Percentiles rank a stretch among this genome's conserved stretches.
Evolutionary conservation across 2,113 vertebrate species (phyloP).

Genomic region (Phaethon lepturus): DNA sequence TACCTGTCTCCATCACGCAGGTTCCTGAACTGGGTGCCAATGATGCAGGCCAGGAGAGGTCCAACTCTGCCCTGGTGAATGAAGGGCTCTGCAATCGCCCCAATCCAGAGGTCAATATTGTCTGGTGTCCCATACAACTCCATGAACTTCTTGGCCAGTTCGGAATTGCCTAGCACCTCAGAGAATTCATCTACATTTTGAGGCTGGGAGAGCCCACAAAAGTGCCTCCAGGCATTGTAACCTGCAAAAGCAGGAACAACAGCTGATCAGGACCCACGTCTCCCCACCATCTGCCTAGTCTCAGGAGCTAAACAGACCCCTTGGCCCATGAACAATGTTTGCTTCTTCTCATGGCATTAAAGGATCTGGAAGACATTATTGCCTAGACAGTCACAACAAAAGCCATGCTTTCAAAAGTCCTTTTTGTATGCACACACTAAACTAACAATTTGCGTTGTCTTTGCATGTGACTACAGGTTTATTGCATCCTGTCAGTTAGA

Average conservation of each 20-base stretch:
- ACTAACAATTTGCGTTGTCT: background rate
- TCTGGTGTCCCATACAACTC: slow-evolving; percentile 80
- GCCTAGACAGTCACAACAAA: background rate
- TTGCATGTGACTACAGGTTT: background rate
- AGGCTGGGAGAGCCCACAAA: slow-evolving; percentile 86
- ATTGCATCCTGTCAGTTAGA: rapidly evolving
- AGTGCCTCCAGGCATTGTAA: slow-evolving; percentile 39
- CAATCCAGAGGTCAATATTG: slow-evolving; percentile 91
- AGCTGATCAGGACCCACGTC: background rate
- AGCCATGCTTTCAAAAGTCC: background rate
- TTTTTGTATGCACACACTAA: background rate
- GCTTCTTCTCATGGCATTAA: background rate
- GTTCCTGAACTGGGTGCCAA: slow-evolving; percentile 86
- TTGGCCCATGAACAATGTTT: background rate
- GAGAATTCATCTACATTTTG: slow-evolving; percentile 76
- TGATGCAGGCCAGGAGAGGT: slow-evolving; percentile 87
- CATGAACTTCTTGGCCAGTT: slow-evolving; percentile 83
- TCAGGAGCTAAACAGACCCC: background rate
- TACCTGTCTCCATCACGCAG: slow-evolving; percentile 83
- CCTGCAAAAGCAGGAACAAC: slow-evolving; percentile 11
- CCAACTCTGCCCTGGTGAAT: slow-evolving; percentile 82
- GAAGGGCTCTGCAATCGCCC: slow-evolving; percentile 86
- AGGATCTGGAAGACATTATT: background rate
- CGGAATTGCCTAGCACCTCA: slow-evolving; percentile 76
- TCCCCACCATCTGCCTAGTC: background rate